Base-by-base conservation (phyloP, 2,113 vertebrate genomes). In the Rhegmatorhina hoffmannsi region DNA sequence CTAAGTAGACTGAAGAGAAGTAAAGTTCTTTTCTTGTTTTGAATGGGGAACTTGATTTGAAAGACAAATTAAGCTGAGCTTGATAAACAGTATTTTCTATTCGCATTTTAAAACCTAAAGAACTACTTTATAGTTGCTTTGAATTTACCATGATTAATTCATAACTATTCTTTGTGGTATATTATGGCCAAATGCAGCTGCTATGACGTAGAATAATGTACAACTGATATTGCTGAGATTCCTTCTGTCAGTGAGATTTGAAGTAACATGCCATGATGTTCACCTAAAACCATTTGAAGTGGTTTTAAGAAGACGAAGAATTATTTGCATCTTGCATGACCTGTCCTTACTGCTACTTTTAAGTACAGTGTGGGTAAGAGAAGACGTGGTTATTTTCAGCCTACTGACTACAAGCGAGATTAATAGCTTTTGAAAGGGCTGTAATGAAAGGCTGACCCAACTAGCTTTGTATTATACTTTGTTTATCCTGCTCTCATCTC, bases 371-470 rank as follows among this genome's bases (percentile, higher is more conserved):
- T 96, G 98, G 98, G 97, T 98, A 98, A 98, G 98, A 97, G 98
- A 97, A 98, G 97, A 97, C 98, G 98, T 98, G 98, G 99, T 99
- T 99, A 98, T 99, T 98, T 99, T 98, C 98, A 98, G 97, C 96
- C 94, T 97, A 95, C 97, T 98, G 98, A 98, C 98, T 98, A 98
- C 98, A 98, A 97, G 97, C 82, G 97, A 99, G 98, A 99, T 99
- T 98, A 99, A 99, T 99, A 98, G 98, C 98, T 99, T 99, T 98
- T 98, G 98, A 98, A 99, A 98, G 97, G 97, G 97, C 97, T 98
- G 84, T 99, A 99, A 99, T 99, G 98, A 98, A 99, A 98, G 97
- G 94, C 98, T 98, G 98, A 98, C 98, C 98, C 95, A 97, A 97
- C 96, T 98, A 98, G 98, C 98, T 98, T 97, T 98, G 97, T 98